Percentiles rank a stretch among this genome's conserved stretches.
Evolutionary conservation across 1,140 invertebrate genomes (phyloP).

Genomic region (Watersipora subatra): DNA sequence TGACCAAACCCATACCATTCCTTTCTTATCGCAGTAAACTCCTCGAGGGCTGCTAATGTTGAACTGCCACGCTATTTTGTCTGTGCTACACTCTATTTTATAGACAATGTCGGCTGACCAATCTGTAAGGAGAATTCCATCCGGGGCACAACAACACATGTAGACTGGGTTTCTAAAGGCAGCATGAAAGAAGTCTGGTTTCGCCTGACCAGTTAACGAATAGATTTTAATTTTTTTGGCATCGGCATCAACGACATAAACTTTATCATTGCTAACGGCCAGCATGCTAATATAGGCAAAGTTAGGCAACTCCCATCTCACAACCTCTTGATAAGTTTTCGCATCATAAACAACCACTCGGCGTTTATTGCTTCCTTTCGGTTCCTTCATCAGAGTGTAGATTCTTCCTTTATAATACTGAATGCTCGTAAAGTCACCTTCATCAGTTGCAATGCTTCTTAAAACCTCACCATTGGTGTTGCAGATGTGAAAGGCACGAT

Average conservation of each 20-base stretch:
- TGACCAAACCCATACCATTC: background rate
- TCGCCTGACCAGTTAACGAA: background rate
- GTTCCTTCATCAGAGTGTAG: background rate
- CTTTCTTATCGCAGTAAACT: background rate
- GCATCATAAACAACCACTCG: background rate
- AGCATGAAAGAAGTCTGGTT: background rate
- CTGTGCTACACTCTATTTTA: background rate
- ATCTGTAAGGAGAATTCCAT: background rate
- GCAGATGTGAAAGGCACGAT: background rate
- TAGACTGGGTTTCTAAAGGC: background rate
- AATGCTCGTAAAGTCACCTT: background rate
- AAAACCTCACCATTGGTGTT: background rate
- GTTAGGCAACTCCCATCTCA: background rate
- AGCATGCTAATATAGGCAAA: background rate
- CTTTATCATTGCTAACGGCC: background rate
- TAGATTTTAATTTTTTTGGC: background rate
- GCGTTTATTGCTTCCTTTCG: background rate
- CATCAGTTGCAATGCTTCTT: background rate
- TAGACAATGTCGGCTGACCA: background rate
- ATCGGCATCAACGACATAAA: background rate
- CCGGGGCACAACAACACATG: background rate
- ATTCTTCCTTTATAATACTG: background rate
- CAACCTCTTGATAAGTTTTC: background rate
- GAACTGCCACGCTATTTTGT: background rate
- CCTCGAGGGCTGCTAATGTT: background rate